Evolutionary conservation across 2,113 vertebrate species (phyloP).

Genomic region (Podarcis cretensis): DNA sequence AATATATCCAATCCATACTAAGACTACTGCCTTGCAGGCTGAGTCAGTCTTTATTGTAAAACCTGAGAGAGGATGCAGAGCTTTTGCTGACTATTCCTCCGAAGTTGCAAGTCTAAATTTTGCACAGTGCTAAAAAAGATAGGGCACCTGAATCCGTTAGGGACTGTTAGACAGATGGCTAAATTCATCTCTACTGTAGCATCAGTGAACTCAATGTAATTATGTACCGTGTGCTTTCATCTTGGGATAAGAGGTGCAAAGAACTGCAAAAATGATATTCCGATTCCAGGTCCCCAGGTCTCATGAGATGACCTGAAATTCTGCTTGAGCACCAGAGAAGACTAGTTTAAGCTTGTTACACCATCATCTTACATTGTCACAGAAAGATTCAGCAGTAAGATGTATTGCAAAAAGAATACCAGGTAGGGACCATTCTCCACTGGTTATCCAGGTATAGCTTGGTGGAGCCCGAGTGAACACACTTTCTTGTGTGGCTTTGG

Average conservation of each 20-base stretch:
- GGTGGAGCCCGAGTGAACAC: neutral
- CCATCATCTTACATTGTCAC: neutral
- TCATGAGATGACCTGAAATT: neutral
- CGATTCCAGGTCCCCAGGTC: neutral
- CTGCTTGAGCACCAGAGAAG: neutral
- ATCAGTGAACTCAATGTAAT: slow-evolving; percentile 1
- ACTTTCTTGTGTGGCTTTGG: neutral
- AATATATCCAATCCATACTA: neutral
- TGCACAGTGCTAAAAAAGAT: neutral
- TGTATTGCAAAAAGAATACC: neutral
- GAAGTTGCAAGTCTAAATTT: neutral
- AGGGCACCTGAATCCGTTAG: neutral
- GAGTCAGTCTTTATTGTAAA: neutral
- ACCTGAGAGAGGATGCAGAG: neutral
- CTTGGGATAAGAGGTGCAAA: neutral
- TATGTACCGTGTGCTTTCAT: neutral
- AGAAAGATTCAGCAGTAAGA: neutral
- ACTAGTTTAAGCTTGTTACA: neutral
- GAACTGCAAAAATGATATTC: neutral
- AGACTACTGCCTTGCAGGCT: neutral
- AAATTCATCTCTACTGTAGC: neutral
- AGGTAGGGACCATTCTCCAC: neutral
- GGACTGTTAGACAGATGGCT: accelerated
- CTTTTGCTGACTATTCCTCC: neutral
- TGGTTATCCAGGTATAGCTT: neutral